A percentile compares a stretch with the other conserved stretches of the same genome.
phyloP scores from a whole-genome alignment of 2,888 invertebrate species.

The Octonoba sinensis region DNA sequence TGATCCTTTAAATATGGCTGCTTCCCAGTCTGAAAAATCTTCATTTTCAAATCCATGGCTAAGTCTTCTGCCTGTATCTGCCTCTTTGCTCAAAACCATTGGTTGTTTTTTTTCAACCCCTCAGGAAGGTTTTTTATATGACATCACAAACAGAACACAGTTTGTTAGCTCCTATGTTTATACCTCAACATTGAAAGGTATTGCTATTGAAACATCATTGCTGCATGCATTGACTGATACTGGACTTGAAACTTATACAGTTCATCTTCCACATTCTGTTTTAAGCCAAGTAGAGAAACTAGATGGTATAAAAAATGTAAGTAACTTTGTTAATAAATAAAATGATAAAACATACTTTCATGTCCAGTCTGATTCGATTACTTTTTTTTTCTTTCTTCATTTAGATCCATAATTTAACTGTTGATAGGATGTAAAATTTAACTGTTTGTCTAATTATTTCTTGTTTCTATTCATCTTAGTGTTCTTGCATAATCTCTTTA shows the following conservation, averaged over 20 bases:
- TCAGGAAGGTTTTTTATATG: constrained; percentile 81
- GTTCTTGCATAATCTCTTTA: no score
- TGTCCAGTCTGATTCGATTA: no score
- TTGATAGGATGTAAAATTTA: no score
- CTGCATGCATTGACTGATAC: constrained; percentile 81
- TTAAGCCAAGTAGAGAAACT: constrained; percentile 68
- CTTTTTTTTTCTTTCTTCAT: no score
- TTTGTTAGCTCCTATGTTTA: constrained; percentile 81
- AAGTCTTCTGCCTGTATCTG: constrained; percentile 32
- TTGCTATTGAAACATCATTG: constrained; percentile 78
- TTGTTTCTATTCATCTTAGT: no score
- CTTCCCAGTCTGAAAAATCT: constrained; percentile 36
- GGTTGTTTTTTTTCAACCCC: constrained; percentile 78
- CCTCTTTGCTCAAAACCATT: constrained; percentile 73
- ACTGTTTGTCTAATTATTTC: no score
- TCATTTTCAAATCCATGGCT: constrained; percentile 28
- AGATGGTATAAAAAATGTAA: constrained; percentile 72
- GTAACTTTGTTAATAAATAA: constrained; percentile 38
- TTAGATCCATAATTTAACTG: no score
- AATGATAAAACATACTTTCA: background rate
- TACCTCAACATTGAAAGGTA: constrained; percentile 79
- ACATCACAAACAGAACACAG: constrained; percentile 70
- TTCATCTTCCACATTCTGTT: constrained; percentile 73
- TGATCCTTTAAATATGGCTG: constrained; percentile 60
- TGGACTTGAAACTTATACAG: constrained; percentile 83